Conservation (phyloP, 2,797 vertebrate genomes). For the Bradypodion ventrale region DNA sequence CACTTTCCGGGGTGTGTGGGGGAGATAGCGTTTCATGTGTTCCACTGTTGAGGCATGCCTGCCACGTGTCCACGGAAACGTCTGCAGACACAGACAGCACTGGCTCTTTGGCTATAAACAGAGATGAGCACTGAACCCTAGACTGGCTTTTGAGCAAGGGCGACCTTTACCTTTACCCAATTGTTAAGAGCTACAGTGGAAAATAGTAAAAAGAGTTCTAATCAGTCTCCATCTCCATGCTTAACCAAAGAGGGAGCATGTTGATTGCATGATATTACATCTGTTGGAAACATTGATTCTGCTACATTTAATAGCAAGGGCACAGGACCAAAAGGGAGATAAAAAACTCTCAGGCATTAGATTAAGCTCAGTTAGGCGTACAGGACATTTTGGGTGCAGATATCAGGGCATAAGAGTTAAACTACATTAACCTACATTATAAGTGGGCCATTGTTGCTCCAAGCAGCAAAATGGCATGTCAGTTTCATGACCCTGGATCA, state of each 20-base stretch:
- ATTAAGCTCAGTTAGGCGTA: not conserved
- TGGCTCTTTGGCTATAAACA: no score
- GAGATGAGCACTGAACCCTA: no score
- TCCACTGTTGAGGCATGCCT: no score
- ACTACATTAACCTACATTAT: not conserved
- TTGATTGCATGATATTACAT: not conserved
- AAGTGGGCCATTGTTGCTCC: not conserved
- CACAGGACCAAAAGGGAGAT: not conserved
- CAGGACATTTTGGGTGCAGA: not conserved
- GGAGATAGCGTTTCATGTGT: no score
- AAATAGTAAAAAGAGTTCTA: not conserved
- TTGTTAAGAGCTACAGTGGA: not conserved
- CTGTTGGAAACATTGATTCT: slow-evolving; percentile 1
- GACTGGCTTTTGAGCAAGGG: no score
- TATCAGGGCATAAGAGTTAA: not conserved
- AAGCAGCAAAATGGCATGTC: not conserved
- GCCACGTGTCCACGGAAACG: no score
- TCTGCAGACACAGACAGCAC: no score
- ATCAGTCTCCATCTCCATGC: not conserved
- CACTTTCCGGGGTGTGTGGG: no score
- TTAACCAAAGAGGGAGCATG: not conserved
- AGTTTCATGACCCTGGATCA: not conserved
- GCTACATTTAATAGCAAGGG: not conserved
- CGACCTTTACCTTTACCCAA: no score
- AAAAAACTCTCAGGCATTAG: not conserved